Conservation (phyloP, 2,113 vertebrate species). For the Gila orcuttii region DNA sequence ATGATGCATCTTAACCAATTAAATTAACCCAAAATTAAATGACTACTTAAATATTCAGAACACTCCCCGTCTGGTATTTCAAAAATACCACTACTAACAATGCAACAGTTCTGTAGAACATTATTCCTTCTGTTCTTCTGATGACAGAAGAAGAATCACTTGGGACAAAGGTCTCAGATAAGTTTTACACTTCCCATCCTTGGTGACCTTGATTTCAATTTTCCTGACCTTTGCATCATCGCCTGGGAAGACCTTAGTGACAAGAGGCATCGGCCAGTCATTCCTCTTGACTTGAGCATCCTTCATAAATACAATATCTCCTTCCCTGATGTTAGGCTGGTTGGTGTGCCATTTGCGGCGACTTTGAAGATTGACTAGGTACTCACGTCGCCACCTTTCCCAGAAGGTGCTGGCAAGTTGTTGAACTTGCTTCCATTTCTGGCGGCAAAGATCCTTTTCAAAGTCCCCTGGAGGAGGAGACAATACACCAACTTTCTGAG, state of each 20-base stretch:
- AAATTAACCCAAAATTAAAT: neutral
- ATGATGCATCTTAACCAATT: neutral
- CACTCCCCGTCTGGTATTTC: neutral
- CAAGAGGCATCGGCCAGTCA: no score
- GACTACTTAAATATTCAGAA: neutral
- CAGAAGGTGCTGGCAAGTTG: neutral
- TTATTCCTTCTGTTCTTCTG: neutral
- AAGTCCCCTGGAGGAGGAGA: slow-evolving; percentile 5
- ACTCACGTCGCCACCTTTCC: neutral
- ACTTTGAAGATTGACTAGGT: neutral
- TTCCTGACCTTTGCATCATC: no score
- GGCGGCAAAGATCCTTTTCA: neutral
- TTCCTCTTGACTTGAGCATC: neutral
- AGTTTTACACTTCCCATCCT: neutral
- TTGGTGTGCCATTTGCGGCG: neutral
- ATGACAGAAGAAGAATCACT: neutral
- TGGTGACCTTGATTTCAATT: no score
- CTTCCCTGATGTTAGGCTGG: neutral
- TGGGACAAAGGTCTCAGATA: neutral
- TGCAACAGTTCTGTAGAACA: neutral
- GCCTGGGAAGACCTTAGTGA: no score
- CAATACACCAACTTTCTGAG: neutral
- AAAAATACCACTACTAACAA: neutral
- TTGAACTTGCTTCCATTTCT: neutral
- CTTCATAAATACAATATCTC: neutral